These are phyloP conservation scores for Anticlea derivata DNA, from an alignment of 2,888 invertebrate genomes.

Conservation along the genomic window DNA sequence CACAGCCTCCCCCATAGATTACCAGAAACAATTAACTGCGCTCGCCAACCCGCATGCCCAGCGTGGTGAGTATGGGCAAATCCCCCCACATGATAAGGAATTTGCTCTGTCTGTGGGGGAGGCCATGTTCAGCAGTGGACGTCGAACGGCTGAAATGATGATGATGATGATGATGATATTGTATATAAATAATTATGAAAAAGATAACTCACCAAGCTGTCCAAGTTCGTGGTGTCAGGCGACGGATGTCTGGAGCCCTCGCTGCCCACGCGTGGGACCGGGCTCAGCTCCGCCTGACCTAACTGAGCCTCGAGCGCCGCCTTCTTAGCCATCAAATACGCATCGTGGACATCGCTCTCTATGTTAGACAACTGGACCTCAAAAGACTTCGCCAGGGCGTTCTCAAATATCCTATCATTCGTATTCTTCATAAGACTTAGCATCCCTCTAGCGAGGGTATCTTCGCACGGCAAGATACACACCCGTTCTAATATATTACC, in stretches of 20 bases:
- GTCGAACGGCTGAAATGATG: too few species aligned
- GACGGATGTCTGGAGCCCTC: constrained; percentile 47
- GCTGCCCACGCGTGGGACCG: neutral
- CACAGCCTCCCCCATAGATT: too few species aligned
- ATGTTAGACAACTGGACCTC: constrained; percentile 47
- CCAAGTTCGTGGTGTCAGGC: constrained; percentile 64
- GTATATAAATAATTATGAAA: neutral
- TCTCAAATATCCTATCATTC: constrained; percentile 47
- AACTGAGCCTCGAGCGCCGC: neutral
- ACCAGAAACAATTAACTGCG: too few species aligned
- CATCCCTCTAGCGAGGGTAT: constrained; percentile 47
- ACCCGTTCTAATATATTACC: constrained; percentile 61
- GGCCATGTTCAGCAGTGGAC: too few species aligned
- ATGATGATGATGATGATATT: too few species aligned
- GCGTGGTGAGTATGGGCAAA: too few species aligned
- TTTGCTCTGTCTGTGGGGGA: too few species aligned
- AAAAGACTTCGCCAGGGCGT: constrained; percentile 49
- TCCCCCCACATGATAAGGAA: too few species aligned
- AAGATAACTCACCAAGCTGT: constrained; percentile 57
- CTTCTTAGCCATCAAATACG: constrained; percentile 38
- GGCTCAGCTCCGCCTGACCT: neutral
- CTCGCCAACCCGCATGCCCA: too few species aligned
- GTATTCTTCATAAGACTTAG: constrained; percentile 57
- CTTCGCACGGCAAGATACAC: constrained; percentile 61
- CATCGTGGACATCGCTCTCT: constrained; percentile 39